Base-by-base conservation (phyloP, 2,113 vertebrate genomes). In the Mastomys coucha region DNA sequence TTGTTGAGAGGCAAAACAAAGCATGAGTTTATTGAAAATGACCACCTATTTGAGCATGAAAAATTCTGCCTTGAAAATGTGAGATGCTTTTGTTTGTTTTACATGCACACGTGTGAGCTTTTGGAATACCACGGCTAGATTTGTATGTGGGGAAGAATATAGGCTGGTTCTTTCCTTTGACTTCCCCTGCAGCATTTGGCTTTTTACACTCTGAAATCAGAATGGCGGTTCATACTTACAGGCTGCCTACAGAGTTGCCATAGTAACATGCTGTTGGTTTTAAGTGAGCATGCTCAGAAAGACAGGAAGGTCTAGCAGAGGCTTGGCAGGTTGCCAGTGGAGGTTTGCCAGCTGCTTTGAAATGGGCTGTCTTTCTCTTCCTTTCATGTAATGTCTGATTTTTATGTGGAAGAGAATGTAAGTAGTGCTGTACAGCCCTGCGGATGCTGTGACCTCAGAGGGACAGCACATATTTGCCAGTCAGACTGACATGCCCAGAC, bases 311-410 rank as follows among this genome's bases (percentile, higher is more conserved):
- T 96, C 98, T 97, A 98, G 98, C 98, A 97, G 98, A 97, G 98
- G 98, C 98, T 99, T 99, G 99, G 99, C 99, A 97, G 97, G 91
- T 98, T 98, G 98, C 99, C 99, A 98, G 96, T 96, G 98, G 98
- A 98, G 98, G 98, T 97, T 98, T 98, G 98, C 98, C 99, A 99
- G 98, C 98, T 98, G 98, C 98, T 98, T 98, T 98, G 97, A 98
- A 98, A 99, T 98, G 98, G 98, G 98, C 98, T 98, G 98, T 98
- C 98, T 98, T 98, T 98, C 98, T 98, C 98, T 98, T 98, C 98
- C 98, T 98, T 98, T 97, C 98, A 98, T 99, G 98, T 98, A 97
- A 98, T 98, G 98, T 98, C 98, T 98, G 98, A 97, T 98, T 98
- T 97, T 97, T 95, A 96, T 97, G 94, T 98, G 98, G 98, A 98